A percentile compares a stretch with the other conserved stretches of the same genome.
Evolutionary conservation across 2,113 vertebrate species (phyloP).

Genomic region (Caranx ignobilis): DNA sequence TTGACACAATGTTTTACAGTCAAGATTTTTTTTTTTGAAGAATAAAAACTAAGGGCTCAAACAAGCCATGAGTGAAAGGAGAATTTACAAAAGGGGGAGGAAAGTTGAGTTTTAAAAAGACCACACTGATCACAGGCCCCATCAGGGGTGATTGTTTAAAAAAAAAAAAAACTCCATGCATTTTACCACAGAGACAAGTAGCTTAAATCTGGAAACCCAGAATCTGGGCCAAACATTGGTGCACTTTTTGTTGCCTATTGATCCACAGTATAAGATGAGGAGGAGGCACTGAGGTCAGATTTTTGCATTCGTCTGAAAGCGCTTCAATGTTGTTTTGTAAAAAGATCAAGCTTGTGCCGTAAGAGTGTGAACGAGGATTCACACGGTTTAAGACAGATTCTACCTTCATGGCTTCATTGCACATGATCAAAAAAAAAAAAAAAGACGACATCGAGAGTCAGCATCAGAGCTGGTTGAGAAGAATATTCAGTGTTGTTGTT

Average conservation of each 20-base stretch:
- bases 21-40: neutral
- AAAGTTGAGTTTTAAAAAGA: constrained; percentile 31
- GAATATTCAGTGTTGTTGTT: constrained; percentile 50
- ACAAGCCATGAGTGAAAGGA: constrained; percentile 15
- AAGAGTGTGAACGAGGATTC: constrained; percentile 33
- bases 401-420: constrained; percentile 77
- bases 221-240: constrained; percentile 15
- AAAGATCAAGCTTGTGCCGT: constrained; percentile 55
- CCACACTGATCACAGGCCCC: constrained; percentile 27
- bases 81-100: constrained; percentile 23
- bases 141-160: constrained; percentile 37
- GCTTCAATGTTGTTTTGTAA: constrained; percentile 35
- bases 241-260: constrained; percentile 32
- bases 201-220: constrained; percentile 50
- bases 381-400: constrained; percentile 62
- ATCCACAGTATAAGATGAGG: constrained; percentile 80
- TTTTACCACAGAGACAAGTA: constrained; percentile 41
- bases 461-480: constrained; percentile 51
- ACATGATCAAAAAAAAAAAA: constrained; percentile 52
- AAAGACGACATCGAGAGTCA: constrained; percentile 17
- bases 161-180: constrained; percentile 13
- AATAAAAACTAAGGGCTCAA: constrained; percentile 18
- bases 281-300: constrained; percentile 90
- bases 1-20: constrained; percentile 54
- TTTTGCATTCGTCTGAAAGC: constrained; percentile 73